These are phyloP conservation scores for Dufourea novaeangliae DNA, from an alignment of 1,140 invertebrate species.

Conservation along the genomic window DNA sequence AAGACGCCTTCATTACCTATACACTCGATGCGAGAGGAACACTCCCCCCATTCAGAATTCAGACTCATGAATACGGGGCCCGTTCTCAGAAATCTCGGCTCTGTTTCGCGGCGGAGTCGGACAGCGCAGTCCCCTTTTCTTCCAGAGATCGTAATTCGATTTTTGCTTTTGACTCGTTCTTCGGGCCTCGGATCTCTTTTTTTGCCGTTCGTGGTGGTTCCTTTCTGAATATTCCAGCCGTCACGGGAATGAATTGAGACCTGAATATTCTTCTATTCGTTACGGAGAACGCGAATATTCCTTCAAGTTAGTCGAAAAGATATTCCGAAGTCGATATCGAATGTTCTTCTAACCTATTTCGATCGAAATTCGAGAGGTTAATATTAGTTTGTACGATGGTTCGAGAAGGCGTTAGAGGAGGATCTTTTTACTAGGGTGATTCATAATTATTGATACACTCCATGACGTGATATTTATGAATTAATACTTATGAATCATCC, in stretches of 20 bases:
- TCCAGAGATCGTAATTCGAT: constrained; percentile 23
- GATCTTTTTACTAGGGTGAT: too few relatives aligned
- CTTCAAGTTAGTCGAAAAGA: background rate
- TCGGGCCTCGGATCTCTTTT: background rate
- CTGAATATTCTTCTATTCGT: background rate
- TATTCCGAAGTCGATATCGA: too few relatives aligned
- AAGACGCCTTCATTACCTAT: constrained; percentile 79
- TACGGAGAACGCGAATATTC: background rate
- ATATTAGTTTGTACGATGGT: too few relatives aligned
- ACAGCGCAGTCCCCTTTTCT: background rate
- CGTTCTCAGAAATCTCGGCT: constrained; percentile 35
- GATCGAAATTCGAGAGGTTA: too few relatives aligned
- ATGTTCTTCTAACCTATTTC: too few relatives aligned
- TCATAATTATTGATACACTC: too few relatives aligned
- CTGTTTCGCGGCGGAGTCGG: constrained; percentile 13
- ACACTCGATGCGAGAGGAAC: constrained; percentile 63
- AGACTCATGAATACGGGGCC: constrained; percentile 72
- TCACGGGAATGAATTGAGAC: background rate
- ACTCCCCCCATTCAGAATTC: constrained; percentile 74
- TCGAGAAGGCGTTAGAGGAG: too few relatives aligned
- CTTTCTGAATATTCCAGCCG: background rate
- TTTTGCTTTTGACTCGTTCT: constrained; percentile 24
- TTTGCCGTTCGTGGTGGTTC: background rate
- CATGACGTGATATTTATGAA: too few relatives aligned
- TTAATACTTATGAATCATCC: too few relatives aligned